phyloP scores from a whole-genome alignment of 2,113 vertebrate species.

The Rhadina sibilatrix region DNA sequence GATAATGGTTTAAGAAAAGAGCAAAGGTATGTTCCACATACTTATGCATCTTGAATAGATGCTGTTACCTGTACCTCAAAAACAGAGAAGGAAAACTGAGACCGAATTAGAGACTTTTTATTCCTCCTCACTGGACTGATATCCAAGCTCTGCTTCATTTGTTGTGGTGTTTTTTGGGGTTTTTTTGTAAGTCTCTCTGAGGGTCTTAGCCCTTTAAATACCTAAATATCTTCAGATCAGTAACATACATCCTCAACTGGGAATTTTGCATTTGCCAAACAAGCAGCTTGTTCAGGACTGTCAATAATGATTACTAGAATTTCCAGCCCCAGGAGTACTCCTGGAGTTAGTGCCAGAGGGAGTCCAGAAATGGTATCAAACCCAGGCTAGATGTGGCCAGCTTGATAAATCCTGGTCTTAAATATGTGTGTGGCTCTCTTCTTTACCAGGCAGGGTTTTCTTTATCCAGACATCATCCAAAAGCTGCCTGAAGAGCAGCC shows the following conservation, averaged over 20 bases:
- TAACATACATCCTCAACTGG: neutral
- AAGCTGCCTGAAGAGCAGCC: neutral
- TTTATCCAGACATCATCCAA: fast-evolving
- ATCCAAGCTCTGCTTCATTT: neutral
- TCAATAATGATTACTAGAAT: neutral
- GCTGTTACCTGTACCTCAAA: neutral
- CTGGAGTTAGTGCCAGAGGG: neutral
- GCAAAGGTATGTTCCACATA: neutral
- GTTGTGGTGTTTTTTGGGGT: neutral
- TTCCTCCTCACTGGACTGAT: neutral
- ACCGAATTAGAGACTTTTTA: neutral
- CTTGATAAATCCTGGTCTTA: neutral
- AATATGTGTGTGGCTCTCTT: neutral
- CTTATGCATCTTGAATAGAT: neutral
- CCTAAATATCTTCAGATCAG: neutral
- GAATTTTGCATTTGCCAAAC: neutral
- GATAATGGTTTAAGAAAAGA: neutral
- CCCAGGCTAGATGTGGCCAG: neutral
- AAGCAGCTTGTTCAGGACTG: neutral
- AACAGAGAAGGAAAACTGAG: neutral
- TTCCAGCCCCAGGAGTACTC: neutral
- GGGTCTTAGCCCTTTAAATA: neutral
- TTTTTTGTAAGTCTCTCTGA: neutral
- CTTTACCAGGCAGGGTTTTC: neutral
- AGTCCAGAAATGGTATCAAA: neutral